Conservation (phyloP, 2,113 vertebrate genomes). For the Antigone vipio region DNA sequence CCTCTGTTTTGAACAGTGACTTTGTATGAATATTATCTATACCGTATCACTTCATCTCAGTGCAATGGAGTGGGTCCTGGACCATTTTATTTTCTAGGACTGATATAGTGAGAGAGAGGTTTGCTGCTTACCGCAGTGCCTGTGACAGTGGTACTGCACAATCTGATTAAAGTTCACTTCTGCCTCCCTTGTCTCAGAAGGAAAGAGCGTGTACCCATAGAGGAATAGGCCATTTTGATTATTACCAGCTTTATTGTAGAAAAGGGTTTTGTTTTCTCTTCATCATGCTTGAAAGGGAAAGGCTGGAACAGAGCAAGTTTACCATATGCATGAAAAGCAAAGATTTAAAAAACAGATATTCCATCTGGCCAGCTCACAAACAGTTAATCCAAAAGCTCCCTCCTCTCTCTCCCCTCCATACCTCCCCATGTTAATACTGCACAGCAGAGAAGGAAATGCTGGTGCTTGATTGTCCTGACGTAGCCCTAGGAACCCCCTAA, state of each 20-base stretch:
- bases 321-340: not conserved
- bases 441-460: not conserved
- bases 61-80: not conserved
- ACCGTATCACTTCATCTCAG: not conserved
- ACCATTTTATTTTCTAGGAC: not conserved
- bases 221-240: not conserved
- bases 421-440: not conserved
- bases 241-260: not conserved
- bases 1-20: not conserved
- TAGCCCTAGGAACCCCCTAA: not conserved
- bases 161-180: not conserved
- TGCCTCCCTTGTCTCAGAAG: not conserved
- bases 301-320: not conserved
- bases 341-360: not conserved
- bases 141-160: not conserved
- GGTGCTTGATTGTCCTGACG: not conserved
- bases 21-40: not conserved
- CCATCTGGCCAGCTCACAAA: not conserved
- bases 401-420: not conserved
- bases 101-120: not conserved
- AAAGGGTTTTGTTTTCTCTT: not conserved
- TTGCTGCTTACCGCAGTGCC: not conserved
- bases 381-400: not conserved
- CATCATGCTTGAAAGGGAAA: not conserved
- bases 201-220: fast-evolving